Evolutionary conservation across 2,113 vertebrate genomes (phyloP).

Genomic region (Brevimyrus niger): DNA sequence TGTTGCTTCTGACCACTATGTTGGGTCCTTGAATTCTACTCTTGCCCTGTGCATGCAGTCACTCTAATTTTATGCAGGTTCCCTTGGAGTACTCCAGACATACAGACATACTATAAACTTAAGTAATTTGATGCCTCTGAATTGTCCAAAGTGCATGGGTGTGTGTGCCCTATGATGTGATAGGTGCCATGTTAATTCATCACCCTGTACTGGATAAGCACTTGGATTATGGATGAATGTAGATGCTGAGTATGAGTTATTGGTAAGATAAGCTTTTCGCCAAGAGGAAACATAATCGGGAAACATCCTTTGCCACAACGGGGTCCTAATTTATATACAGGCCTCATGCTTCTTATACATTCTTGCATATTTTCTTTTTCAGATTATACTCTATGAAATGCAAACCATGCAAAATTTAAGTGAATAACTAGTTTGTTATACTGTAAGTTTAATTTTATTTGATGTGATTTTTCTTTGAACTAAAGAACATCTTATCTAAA

Average conservation of each 20-base stretch:
- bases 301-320: not conserved
- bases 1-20: not conserved
- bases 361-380: not conserved
- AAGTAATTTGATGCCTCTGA: not conserved
- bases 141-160: not conserved
- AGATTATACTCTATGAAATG: not conserved
- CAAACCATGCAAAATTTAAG: not conserved
- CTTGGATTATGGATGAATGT: not conserved
- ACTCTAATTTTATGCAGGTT: not conserved
- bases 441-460: not conserved
- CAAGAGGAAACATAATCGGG: not conserved
- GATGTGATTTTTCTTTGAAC: not conserved
- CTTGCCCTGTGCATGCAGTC: not conserved
- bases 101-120: not conserved
- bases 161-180: not conserved
- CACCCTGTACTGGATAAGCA: not conserved
- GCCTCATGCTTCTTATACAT: not conserved
- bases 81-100: not conserved
- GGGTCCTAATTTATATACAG: not conserved
- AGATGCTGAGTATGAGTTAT: not conserved
- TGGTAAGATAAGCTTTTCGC: not conserved
- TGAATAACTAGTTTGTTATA: not conserved
- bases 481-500: not conserved
- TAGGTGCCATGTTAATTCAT: not conserved
- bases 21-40: not conserved